Base-by-base conservation (phyloP, 2,888 invertebrate genomes). In the Notodonta dromedarius region DNA sequence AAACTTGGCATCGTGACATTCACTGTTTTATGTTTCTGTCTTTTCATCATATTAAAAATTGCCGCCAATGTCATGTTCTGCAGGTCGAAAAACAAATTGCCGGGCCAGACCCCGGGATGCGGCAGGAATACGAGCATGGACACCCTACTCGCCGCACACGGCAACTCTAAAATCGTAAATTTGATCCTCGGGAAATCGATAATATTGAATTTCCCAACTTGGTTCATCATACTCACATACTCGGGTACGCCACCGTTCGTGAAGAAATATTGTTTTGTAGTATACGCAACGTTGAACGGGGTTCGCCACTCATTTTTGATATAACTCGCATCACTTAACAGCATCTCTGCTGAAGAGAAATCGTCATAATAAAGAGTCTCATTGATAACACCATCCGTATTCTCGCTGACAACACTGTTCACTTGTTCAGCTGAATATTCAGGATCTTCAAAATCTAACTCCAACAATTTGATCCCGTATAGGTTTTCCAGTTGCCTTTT, bases 91-190 rank as follows among this genome's bases (percentile, higher is more conserved):
- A 83, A 87, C 16, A 89, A 32, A 50, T 90, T 86, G 0, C 73
- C 71, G 0, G 84, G 63, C 63, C 78, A 78, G 2, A 32, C 42
- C 0, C 77, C 66, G 3, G 69, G 65, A 4, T 69, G 69, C 0
- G 89, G 89, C 54, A 89, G 56, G 40, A 90, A 81, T 7, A 91
- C 60, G 0, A 91, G 69, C 86, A 90, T 86, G 0, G 85, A 81
- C 4, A 86, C 66, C 58, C 76, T 78, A 0, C 73, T 69, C 1
- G 73, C 71, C 11, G 68, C 66, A 56, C 76, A 82, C 3, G 85
- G 89, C 6, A 91, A 65, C 54, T 87, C 91, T 46, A 91, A 64
- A 4, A 91, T 82, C 60, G 67, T 82, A 0, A 85, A 83, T 4
- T 81, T 77, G 16, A 89, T 79, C 0, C 57, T 35, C 0, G 82